Evolutionary conservation across 2,888 invertebrate species (phyloP).

Genomic region (Machimus atricapillus): DNA sequence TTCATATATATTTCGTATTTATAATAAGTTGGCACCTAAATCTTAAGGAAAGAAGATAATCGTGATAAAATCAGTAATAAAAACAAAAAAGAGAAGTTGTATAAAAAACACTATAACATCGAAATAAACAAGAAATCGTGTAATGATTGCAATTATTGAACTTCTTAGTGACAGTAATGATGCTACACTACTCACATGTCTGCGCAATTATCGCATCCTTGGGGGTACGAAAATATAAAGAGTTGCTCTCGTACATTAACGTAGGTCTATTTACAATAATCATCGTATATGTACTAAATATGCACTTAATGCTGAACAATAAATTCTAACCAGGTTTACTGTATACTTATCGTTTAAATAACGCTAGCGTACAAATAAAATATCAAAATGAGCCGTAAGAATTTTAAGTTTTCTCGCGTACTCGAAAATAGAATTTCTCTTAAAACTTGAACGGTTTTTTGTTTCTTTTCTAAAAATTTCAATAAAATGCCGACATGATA

Average conservation of each 20-base stretch:
- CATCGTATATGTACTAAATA: background rate
- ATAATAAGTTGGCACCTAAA: slow-evolving; percentile 32
- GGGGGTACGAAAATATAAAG: background rate
- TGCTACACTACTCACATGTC: background rate
- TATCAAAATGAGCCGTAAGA: background rate
- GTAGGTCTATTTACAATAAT: background rate
- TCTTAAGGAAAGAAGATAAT: slow-evolving; percentile 20
- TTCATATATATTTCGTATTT: slow-evolving; percentile 15
- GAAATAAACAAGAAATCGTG: slow-evolving; percentile 21
- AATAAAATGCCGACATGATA: background rate
- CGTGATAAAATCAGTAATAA: background rate
- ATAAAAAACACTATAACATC: slow-evolving; percentile 18
- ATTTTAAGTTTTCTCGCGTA: background rate
- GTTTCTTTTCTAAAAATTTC: background rate
- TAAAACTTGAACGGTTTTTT: background rate
- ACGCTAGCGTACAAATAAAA: background rate
- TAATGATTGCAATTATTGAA: slow-evolving; percentile 29
- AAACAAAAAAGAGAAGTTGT: slow-evolving; percentile 1
- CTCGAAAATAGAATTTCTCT: background rate
- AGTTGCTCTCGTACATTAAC: background rate
- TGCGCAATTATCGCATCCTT: background rate
- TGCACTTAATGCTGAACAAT: background rate
- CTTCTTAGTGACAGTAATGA: slow-evolving; percentile 12
- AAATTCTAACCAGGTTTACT: background rate
- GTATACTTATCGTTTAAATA: background rate